These are phyloP conservation scores for Leptinotarsa peninsularis DNA, from an alignment of 2,888 invertebrate species.

Conservation along the genomic window DNA sequence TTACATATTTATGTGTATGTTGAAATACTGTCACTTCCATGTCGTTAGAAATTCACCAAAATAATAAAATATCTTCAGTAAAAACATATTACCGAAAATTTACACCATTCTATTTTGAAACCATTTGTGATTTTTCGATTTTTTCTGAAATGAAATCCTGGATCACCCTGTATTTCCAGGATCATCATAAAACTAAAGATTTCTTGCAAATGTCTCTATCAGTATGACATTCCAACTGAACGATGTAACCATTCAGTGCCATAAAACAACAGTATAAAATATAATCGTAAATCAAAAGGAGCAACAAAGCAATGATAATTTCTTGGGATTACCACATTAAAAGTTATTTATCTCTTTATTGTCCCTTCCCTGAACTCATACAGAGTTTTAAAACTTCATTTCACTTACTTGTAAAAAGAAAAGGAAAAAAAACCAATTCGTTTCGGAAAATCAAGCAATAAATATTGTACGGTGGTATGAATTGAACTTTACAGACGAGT, in stretches of 20 bases:
- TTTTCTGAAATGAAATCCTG: too few species aligned
- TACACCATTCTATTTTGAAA: too few species aligned
- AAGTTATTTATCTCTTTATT: constrained; percentile 15
- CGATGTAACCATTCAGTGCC: background rate
- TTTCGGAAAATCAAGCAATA: background rate
- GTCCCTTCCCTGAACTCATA: constrained; percentile 14
- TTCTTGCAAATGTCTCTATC: background rate
- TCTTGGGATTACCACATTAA: constrained; percentile 7
- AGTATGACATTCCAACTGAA: background rate
- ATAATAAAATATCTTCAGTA: too few species aligned
- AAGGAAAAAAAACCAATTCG: background rate
- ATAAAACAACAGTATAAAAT: constrained; percentile 15
- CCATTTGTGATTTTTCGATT: too few species aligned
- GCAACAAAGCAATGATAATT: constrained; percentile 6
- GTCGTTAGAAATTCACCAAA: too few species aligned
- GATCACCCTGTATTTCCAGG: background rate
- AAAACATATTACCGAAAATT: too few species aligned
- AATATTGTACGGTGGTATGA: too few species aligned
- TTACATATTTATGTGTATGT: too few species aligned
- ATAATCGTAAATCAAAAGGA: constrained; percentile 15
- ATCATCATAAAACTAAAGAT: background rate
- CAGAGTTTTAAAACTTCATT: background rate
- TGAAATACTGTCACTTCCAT: too few species aligned
- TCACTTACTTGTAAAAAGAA: background rate
- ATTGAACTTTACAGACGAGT: too few species aligned